Base-by-base conservation (phyloP, 2,888 invertebrate genomes). In the Mythimna loreyi region DNA sequence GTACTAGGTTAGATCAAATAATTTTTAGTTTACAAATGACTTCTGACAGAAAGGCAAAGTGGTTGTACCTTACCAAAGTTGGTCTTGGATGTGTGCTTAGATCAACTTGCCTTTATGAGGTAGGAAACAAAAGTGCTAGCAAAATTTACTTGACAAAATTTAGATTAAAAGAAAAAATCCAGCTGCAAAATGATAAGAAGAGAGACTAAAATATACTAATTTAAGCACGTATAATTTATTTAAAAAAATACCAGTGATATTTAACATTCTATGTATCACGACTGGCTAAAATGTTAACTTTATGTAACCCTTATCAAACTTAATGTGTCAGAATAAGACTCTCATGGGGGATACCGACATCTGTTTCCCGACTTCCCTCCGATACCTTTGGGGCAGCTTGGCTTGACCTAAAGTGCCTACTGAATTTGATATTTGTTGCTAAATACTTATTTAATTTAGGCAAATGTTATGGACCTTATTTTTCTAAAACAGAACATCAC, bases 301-400 rank as follows among this genome's bases (percentile, higher is more conserved):
- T 66, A 57, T n/a, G n/a, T 56, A 58, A 81, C 78, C 81, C 81
- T 61, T 53, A 72, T 75, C 79, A 82, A 57, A 25, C 47, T 67
- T 36, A 74, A 79, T 64, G 45, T 75, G 68, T 68, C 80, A 55
- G 50, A 56, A n/a, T 50, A 11, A 43, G 33, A 13, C 33, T 53
- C 72, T 53, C 73, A 23, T 43, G 62, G 36, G 75, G 11, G n/a
- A n/a, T 43, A 28, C 23, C 0, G 53, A 53, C 68, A 63, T 70
- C 61, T 58, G 53, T 61, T 53, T 66, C 30, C 21, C 19, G 28
- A 36, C 52, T 53, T 53, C 11, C 3, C 49, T 25, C 43, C 43
- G 30, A 45, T 68, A 62, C 56, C 28, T 40, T 50, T 50, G 9
- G 23, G 43, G 30, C 23, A 49, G 43, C 53, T 62, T 13, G 28